Evolutionary conservation across 2,797 vertebrate genomes (phyloP), one percentile per base, ranked within the genome.

Genomic region (Takifugu rubripes): DNA sequence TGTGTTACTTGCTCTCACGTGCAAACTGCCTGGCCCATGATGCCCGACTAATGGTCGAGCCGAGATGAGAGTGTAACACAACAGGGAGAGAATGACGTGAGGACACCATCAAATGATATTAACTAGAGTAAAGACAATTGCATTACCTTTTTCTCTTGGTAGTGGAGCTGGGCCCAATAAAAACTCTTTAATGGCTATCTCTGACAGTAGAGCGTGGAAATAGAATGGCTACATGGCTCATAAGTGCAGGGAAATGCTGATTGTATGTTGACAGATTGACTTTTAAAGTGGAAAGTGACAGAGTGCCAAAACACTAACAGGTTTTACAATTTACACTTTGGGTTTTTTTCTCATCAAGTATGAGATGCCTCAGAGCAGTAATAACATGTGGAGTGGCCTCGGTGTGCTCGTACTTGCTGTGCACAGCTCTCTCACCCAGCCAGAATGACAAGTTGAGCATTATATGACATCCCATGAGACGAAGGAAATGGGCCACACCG

Each of bases 241-340:
- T 4, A 49, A 65, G 66, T 33, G 56, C 56, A 66, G 49, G 56
- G 21, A 62, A 58, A 70, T 64, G 48, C 74, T 72, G 72, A 84
- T 72, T 62, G 67, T 36, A 29, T 27, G 63, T 60, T 56, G 69
- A 66, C 64, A 74, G 81, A 81, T 68, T 61, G 79, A 70, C 68
- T 75, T 59, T 72, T 51, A 82, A 77, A 71, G 62, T 64, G 54
- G 53, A 40, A 26, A 49, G 76, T 68, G 78, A 84, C 44, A 65
- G 66, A 75, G 62, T 21, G 6, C 14, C 0, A 24, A 65, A 59
- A 71, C 79, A 81, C 75, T 81, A 83, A 66, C 68, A 31, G 80
- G 53, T 66, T 78, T 83, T 64, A 81, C 64, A 68, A 68, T 73
- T 74, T 49, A 74, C 81, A 75, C 48, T 77, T 81, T 73, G 59